These are phyloP conservation scores for Lepilemur ruficaudatus DNA, from an alignment of 2,797 vertebrate species.

Conservation along the genomic window DNA sequence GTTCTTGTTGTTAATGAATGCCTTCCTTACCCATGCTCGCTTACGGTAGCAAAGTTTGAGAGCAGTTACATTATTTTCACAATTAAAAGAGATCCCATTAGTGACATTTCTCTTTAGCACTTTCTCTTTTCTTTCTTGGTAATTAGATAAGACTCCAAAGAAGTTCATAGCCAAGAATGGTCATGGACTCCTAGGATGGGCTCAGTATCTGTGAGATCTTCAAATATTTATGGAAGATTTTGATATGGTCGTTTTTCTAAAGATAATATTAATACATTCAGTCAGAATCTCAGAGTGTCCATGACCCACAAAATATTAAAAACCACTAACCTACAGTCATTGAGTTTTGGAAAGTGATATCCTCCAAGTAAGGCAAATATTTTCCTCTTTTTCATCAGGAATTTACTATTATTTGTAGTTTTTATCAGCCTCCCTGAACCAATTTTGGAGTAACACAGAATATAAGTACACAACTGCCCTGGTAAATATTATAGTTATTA, in stretches of 20 bases:
- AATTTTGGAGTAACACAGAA: not conserved
- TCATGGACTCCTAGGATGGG: not conserved
- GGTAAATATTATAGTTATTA: not conserved
- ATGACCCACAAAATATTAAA: not conserved
- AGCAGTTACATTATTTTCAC: slow-evolving; percentile 19
- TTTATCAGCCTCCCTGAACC: not conserved
- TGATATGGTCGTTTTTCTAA: not conserved
- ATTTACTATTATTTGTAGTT: not conserved
- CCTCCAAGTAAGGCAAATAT: not conserved
- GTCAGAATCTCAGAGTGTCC: not conserved
- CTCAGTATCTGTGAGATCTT: not conserved
- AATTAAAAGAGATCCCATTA: slow-evolving; percentile 48
- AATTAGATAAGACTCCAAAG: slow-evolving; percentile 44
- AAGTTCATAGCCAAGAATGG: not conserved
- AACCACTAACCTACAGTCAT: not conserved
- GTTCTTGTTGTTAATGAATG: not conserved
- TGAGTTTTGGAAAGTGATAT: not conserved
- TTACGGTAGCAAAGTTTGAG: not conserved
- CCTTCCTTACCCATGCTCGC: too few relatives aligned
- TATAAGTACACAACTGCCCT: not conserved
- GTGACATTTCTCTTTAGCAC: slow-evolving; percentile 3
- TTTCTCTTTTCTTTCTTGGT: slow-evolving; percentile 54
- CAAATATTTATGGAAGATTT: not conserved
- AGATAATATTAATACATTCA: not conserved
- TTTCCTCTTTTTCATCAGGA: not conserved